Conservation (phyloP, 2,888 invertebrate genomes). For the Drosophila silvestris region DNA sequence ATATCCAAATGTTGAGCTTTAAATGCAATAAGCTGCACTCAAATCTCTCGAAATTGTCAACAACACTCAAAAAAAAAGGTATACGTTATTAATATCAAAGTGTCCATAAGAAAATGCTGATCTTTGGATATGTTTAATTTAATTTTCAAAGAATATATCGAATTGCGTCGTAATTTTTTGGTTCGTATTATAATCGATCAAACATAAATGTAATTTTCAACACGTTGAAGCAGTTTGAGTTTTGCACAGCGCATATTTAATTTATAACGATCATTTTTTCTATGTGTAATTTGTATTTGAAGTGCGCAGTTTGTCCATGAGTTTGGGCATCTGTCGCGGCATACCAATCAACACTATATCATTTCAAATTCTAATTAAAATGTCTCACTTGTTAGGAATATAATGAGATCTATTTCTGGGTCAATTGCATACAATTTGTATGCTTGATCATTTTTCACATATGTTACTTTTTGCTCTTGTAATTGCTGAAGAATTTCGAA, state of each 20-base stretch:
- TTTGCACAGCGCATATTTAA: background rate
- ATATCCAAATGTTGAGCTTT: constrained; percentile 3
- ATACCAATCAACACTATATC: background rate
- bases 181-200: no score
- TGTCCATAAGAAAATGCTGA: background rate
- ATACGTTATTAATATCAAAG: no score
- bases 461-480: background rate
- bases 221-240: background rate
- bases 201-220: background rate
- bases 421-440: background rate
- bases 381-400: background rate
- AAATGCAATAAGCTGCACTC: background rate
- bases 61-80: background rate
- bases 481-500: constrained; percentile 24
- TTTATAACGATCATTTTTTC: background rate
- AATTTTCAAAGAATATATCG: background rate
- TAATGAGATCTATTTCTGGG: background rate
- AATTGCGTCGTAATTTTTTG: background rate
- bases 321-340: background rate
- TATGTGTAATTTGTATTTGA: background rate
- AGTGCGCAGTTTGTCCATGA: background rate
- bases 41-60: background rate
- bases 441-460: background rate
- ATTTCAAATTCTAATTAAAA: background rate
- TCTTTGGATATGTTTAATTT: background rate